Conservation (phyloP, 2,797 vertebrate genomes). For the Lagocephalus sceleratus region DNA sequence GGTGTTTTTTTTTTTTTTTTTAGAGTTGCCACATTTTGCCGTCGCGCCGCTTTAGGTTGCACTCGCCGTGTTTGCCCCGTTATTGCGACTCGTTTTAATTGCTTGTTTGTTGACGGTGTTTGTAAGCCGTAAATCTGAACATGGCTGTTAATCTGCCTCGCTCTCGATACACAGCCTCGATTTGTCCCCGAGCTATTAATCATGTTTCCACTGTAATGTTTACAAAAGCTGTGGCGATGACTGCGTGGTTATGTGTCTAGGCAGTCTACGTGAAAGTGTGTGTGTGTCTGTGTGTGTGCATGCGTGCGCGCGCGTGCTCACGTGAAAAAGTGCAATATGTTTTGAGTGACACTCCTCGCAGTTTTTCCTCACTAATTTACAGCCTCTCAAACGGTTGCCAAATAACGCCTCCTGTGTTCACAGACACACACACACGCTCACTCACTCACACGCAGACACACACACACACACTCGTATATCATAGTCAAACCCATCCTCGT, state of each 20-base stretch:
- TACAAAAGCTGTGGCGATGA: constrained; percentile 33
- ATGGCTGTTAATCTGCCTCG: constrained; percentile 20
- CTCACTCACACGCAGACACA: constrained; percentile 7
- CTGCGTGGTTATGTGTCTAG: constrained; percentile 26
- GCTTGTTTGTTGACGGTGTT: constrained; percentile 21
- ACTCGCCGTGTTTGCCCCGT: background rate
- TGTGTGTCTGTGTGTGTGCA: constrained; percentile 1
- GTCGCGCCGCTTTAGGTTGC: background rate
- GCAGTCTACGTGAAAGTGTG: background rate
- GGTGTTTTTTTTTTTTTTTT: background rate
- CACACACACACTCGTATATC: constrained; percentile 29
- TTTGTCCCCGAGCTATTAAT: constrained; percentile 29
- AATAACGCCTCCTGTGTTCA: constrained; percentile 18
- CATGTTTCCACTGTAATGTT: constrained; percentile 30
- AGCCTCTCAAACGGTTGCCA: constrained; percentile 61
- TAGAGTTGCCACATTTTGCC: background rate
- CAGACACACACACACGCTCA: constrained; percentile 17
- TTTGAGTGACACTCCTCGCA: constrained; percentile 56
- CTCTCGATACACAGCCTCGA: constrained; percentile 8
- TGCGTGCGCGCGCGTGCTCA: background rate
- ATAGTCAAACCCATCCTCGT: constrained; percentile 23
- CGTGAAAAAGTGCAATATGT: constrained; percentile 31
- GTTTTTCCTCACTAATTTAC: constrained; percentile 59
- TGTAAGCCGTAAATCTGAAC: constrained; percentile 18
- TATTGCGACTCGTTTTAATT: constrained; percentile 18